Evolutionary conservation across 2,797 vertebrate genomes (phyloP), one percentile per base, ranked within the genome.

Genomic region (Pseudochaenichthys georgianus): DNA sequence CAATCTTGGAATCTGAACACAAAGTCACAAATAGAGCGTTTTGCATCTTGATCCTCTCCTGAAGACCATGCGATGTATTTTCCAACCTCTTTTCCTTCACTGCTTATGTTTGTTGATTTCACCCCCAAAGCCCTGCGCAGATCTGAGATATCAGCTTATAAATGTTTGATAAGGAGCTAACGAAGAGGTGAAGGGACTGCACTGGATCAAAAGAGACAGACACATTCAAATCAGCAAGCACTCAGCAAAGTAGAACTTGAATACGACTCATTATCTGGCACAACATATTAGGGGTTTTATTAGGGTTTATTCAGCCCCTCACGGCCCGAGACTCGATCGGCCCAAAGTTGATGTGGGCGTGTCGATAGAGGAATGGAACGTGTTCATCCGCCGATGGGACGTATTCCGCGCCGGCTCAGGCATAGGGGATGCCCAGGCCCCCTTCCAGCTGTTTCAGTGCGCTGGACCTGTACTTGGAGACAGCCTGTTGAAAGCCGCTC

Each of bases 111-210:
- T 90, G 90, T 91, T 89, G 88, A 90, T 87, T 82, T 89, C 82
- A 74, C 76, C 85, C 86, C 73, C 80, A 85, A 43, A 90, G 87
- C 83, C 87, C 86, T 59, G 13, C 23, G 34, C 85, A 82, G 89
- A 90, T 87, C 87, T 82, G 70, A 78, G 84, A 73, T 87, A 85
- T 72, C 83, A 82, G 63, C 88, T 92, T 89, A 93, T 93, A 85
- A 91, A 93, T 91, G 86, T 92, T 93, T 93, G 89, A 93, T 92
- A 88, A 90, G 91, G 51, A 89, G 80, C 86, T 86, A 88, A 90
- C 80, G 82, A 92, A 89, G 90, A 92, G 88, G 89, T 92, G 82
- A 89, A 86, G 82, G 77, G 82, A 85, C 74, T 45, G 79, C 80
- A 21, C 59, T 8, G 68, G 85, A 88, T 88, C 86, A 86, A 81